Evolutionary conservation across 2,888 invertebrate species (phyloP).

Genomic region (Papilio demoleus): DNA sequence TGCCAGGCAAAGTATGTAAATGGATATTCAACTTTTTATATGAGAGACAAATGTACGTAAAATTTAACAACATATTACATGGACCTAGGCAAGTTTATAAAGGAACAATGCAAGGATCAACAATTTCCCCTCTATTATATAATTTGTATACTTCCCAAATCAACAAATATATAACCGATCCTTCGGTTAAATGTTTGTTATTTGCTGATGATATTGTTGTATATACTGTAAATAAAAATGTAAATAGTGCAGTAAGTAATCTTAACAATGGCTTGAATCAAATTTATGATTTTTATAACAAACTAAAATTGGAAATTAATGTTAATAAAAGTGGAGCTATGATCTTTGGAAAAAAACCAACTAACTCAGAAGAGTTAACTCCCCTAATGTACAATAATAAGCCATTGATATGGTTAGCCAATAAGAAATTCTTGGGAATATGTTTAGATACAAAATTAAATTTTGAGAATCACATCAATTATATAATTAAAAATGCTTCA

Average conservation of each 20-base stretch:
- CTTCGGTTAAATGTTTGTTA: too few relatives aligned
- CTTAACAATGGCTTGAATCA: not conserved
- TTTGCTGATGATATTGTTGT: too few relatives aligned
- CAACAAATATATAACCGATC: conserved; percentile 10
- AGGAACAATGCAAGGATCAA: conserved; percentile 12
- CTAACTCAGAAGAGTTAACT: too few relatives aligned
- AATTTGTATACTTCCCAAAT: conserved; percentile 1
- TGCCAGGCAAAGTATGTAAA: conserved; percentile 23
- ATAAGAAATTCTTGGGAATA: not conserved
- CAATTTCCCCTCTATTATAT: not conserved
- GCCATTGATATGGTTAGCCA: not conserved
- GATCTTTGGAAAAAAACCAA: conserved; percentile 3
- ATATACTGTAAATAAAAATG: not conserved
- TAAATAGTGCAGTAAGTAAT: not conserved
- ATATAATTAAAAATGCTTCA: not conserved
- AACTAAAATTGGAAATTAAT: not conserved
- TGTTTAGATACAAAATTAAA: not conserved
- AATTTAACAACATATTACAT: not conserved
- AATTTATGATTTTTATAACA: not conserved
- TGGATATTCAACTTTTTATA: conserved; percentile 29
- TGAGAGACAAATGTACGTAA: not conserved
- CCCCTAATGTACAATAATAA: not conserved
- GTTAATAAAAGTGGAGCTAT: not conserved
- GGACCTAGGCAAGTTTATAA: not conserved
- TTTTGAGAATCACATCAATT: not conserved